phyloP scores from a whole-genome alignment of 2,888 invertebrate species.

The Sialis fuliginosa region DNA sequence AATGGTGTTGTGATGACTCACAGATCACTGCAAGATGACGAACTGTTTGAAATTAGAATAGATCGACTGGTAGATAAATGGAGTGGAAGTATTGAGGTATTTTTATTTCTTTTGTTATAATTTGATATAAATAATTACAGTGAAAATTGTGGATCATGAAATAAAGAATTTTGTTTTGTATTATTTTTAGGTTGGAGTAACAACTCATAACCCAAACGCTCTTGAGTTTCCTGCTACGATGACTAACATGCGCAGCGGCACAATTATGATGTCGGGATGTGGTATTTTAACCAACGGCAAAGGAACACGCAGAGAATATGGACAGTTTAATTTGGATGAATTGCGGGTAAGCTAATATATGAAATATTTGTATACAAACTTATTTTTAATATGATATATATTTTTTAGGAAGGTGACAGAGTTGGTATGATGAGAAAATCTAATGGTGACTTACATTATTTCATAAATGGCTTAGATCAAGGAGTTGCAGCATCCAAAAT shows the following conservation, averaged over 20 bases:
- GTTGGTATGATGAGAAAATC: constrained; percentile 81
- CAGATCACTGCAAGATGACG: constrained; percentile 68
- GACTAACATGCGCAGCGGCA: constrained; percentile 88
- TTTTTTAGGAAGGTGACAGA: constrained; percentile 62
- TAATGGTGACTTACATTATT: constrained; percentile 77
- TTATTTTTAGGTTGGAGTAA: constrained; percentile 58
- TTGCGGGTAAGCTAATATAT: constrained; percentile 41
- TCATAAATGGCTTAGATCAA: constrained; percentile 84
- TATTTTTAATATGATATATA: no score
- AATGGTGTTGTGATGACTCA: constrained; percentile 94
- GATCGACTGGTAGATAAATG: constrained; percentile 87
- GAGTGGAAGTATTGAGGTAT: constrained; percentile 78
- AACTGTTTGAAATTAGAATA: constrained; percentile 87
- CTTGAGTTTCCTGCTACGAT: constrained; percentile 91
- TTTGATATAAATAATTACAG: not conserved
- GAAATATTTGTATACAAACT: not conserved
- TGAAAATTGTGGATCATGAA: no score
- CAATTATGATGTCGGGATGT: constrained; percentile 93
- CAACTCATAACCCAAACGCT: constrained; percentile 78
- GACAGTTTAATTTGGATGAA: constrained; percentile 85
- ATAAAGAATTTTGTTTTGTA: no score
- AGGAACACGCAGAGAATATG: constrained; percentile 82
- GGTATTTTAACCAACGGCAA: constrained; percentile 93
- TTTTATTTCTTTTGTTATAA: not conserved
- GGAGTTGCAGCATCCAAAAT: constrained; percentile 77